Conservation (phyloP, 2,888 invertebrate species). For the Lycia hirtaria region DNA sequence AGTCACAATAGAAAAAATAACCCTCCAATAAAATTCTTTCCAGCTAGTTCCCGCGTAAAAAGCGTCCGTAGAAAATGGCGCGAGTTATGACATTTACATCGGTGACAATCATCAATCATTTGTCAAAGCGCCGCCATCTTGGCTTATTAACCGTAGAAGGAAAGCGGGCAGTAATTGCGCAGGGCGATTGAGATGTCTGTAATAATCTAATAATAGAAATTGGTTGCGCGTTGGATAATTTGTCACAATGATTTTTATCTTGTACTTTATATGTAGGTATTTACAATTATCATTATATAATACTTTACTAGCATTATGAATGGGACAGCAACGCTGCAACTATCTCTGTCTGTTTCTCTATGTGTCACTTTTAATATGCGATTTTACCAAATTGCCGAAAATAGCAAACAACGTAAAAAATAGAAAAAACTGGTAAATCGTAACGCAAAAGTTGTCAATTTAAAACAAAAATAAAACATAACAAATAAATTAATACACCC, state of each 20-base stretch:
- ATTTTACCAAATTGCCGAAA: too few relatives aligned
- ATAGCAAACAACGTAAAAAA: too few relatives aligned
- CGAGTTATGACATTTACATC: slow-evolving; percentile 63
- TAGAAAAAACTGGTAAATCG: too few relatives aligned
- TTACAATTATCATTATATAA: not conserved
- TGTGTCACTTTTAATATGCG: too few relatives aligned
- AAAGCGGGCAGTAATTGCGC: slow-evolving; percentile 61
- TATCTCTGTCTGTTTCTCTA: too few relatives aligned
- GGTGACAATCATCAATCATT: slow-evolving; percentile 67
- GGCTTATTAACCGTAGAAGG: slow-evolving; percentile 74
- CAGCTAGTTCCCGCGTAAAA: slow-evolving; percentile 35
- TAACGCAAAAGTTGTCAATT: too few relatives aligned
- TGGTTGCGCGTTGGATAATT: slow-evolving; percentile 29
- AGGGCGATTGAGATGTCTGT: slow-evolving; percentile 61
- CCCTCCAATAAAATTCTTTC: slow-evolving; percentile 23
- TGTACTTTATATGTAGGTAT: not conserved
- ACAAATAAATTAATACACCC: too few relatives aligned
- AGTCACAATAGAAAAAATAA: slow-evolving; percentile 16
- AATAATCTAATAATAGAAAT: slow-evolving; percentile 54
- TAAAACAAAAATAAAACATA: too few relatives aligned
- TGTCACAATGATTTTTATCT: slow-evolving; percentile 14
- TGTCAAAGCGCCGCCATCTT: slow-evolving; percentile 74
- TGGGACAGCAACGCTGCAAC: too few relatives aligned
- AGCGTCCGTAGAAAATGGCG: slow-evolving; percentile 41
- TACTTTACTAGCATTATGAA: not conserved